These are phyloP conservation scores for Brachionus koreanus DNA, from an alignment of 1,140 invertebrate species.

Conservation along the genomic window DNA sequence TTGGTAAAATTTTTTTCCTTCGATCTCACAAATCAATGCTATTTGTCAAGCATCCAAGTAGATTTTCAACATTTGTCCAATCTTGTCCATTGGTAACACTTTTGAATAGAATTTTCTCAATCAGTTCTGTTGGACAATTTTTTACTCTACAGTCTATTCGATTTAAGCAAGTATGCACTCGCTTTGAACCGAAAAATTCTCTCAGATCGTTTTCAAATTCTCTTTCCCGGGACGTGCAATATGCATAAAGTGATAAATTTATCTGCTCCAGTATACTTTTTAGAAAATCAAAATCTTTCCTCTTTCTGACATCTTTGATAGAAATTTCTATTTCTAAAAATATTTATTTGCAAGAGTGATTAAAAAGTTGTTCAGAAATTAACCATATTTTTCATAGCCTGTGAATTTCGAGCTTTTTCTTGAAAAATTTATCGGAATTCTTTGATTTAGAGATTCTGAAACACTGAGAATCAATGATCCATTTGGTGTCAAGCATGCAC, in stretches of 20 bases:
- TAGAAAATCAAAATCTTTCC: background rate
- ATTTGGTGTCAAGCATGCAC: background rate
- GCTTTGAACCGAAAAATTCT: background rate
- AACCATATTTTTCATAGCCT: constrained; percentile 22
- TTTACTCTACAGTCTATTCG: background rate
- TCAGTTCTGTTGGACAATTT: background rate
- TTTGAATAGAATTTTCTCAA: background rate
- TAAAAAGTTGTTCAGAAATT: background rate
- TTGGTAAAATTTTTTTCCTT: background rate
- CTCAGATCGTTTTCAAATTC: background rate
- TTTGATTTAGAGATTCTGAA: background rate
- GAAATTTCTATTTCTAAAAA: background rate
- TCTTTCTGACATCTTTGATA: background rate
- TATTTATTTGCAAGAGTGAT: background rate
- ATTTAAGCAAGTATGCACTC: constrained; percentile 5
- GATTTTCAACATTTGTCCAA: background rate
- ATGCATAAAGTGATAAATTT: background rate
- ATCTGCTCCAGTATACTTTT: background rate
- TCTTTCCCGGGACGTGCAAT: background rate
- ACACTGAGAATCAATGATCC: constrained; percentile 1
- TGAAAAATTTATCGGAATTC: background rate
- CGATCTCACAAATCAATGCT: background rate
- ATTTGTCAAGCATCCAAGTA: background rate
- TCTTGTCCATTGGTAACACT: background rate
- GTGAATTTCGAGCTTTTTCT: background rate